Evolutionary conservation across 2,113 vertebrate genomes (phyloP), one percentile per base, ranked within the genome.

Genomic region (Zingel zingel): DNA sequence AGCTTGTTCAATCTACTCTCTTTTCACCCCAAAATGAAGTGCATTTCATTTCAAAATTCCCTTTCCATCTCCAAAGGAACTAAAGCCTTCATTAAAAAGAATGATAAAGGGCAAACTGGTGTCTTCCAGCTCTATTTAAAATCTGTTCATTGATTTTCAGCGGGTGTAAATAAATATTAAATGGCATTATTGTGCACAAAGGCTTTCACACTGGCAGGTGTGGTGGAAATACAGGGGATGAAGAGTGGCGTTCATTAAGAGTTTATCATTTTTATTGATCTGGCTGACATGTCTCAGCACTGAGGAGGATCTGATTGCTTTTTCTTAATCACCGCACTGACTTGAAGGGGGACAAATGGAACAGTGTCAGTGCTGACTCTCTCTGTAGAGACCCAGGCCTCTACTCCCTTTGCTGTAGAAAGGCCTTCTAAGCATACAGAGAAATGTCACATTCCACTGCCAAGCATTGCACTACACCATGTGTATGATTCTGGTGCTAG

Each of bases 261-360:
- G 87, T 92, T 92, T 87, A 88, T 93, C 91, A 87, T 94, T 88
- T 93, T 91, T 91, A 94, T 92, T 82, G 88, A 94, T 94, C 79
- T 30, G 53, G 45, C 66, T 81, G 89, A 90, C 85, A 88, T 88
- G 87, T 91, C 82, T 89, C 72, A 71, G 89, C 76, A 58, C 75
- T 81, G 68, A 86, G 87, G 57, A 91, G 74, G 75, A 82, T 88
- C 83, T 81, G 87, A 91, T 82, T 89, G 85, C 83, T 86, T 84
- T 89, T 83, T 83, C 59, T 89, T 89, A 86, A 92, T 91, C 79
- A 92, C 85, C 62, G 58, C 74, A 62, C 21, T 45, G 64, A 82
- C 36, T 27, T 77, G 74, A 87, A 68, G 36, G 53, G 53, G 27
- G 27, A 27, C 56, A 78, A 75, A 68, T 19, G 59, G 47, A 69